A percentile compares a stretch with the other conserved stretches of the same genome.
Conservation (phyloP, 2,113 vertebrate genomes). For the Lanius ludovicianus region DNA sequence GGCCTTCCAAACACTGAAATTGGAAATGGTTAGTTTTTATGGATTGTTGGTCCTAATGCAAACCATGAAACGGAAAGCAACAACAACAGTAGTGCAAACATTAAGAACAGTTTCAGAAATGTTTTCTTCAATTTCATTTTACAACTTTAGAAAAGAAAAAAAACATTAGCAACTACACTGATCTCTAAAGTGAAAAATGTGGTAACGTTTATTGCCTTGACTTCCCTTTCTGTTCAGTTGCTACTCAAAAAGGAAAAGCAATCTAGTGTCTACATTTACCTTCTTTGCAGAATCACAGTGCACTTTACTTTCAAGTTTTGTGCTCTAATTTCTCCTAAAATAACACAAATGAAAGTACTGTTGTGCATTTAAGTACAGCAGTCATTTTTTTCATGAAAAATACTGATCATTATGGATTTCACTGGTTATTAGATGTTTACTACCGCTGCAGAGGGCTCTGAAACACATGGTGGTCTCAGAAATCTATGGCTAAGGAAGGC, state of each 20-base stretch:
- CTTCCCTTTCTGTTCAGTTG: background rate
- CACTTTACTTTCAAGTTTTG: background rate
- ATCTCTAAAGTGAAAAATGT: background rate
- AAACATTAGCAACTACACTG: background rate
- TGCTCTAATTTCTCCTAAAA: background rate
- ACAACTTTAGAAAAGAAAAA: accelerated
- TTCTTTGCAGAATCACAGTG: background rate
- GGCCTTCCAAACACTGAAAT: background rate
- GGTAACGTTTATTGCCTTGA: background rate
- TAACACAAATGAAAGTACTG: background rate
- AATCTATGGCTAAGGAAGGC: background rate
- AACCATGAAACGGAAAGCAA: background rate
- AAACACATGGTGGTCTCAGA: accelerated
- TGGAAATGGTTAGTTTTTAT: background rate
- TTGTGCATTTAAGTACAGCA: accelerated
- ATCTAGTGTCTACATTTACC: background rate
- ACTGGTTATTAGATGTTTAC: background rate
- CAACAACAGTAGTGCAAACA: accelerated
- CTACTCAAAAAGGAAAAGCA: background rate
- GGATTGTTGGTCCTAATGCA: background rate
- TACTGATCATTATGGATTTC: background rate
- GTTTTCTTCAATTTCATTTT: background rate
- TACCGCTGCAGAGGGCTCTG: background rate
- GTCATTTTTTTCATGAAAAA: background rate
- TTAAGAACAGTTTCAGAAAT: background rate